Conservation (phyloP, 2,888 invertebrate genomes). For the Lithophane socia region DNA sequence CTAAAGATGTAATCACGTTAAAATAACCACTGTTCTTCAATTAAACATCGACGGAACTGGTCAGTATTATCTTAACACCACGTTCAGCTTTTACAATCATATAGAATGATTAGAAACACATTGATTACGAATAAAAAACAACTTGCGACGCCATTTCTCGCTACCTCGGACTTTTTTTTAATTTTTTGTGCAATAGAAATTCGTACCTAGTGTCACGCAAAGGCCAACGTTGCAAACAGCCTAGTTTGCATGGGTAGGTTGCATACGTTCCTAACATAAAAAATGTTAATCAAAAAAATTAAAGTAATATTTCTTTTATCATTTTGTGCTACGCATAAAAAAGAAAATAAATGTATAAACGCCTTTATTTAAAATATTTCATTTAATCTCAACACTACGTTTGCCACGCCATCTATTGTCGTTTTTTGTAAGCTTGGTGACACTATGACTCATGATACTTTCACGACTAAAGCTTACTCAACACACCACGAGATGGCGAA, state of each 20-base stretch:
- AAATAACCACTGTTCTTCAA: conserved; percentile 80
- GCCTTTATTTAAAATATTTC: neutral
- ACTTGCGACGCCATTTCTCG: conserved; percentile 90
- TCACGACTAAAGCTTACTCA: conserved; percentile 32
- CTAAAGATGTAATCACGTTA: conserved; percentile 78
- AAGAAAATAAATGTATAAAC: neutral
- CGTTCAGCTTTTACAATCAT: conserved; percentile 72
- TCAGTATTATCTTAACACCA: conserved; percentile 74
- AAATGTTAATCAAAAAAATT: too few species aligned
- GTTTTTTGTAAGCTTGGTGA: neutral
- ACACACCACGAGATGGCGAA: conserved; percentile 43
- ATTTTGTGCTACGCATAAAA: rapidly evolving
- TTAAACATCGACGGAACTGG: conserved; percentile 78
- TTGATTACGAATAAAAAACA: conserved; percentile 87
- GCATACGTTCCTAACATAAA: too few species aligned
- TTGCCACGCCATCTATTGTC: conserved; percentile 49
- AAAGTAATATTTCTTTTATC: neutral
- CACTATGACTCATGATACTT: conserved; percentile 40
- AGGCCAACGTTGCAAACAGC: conserved; percentile 66
- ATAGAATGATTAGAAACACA: conserved; percentile 83
- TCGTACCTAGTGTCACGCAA: conserved; percentile 72
- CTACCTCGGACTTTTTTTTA: conserved; percentile 81
- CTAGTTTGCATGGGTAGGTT: conserved; percentile 40
- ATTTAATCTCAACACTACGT: neutral
- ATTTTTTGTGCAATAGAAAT: conserved; percentile 75